A percentile compares a stretch with the other conserved stretches of the same genome.
These are phyloP conservation scores for Pterophyllum scalare DNA, from an alignment of 2,113 vertebrate species.

Conservation along the genomic window DNA sequence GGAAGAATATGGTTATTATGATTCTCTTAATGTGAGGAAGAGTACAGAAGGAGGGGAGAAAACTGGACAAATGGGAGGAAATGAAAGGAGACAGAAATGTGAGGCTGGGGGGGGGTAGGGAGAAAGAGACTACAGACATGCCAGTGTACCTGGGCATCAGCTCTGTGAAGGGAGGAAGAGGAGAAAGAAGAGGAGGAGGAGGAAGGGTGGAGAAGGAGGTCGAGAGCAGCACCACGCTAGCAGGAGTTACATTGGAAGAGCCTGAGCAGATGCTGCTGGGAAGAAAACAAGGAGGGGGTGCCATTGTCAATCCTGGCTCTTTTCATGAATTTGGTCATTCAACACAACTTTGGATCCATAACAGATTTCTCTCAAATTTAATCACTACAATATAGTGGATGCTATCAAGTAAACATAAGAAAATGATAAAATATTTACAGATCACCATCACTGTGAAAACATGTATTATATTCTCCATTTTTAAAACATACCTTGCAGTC, in stretches of 20 bases:
- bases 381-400: neutral
- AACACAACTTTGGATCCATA: conserved; percentile 36
- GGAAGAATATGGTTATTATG: conserved; percentile 8
- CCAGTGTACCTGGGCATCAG: conserved; percentile 79
- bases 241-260: conserved; percentile 78
- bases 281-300: conserved; percentile 50
- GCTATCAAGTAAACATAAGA: conserved; percentile 8
- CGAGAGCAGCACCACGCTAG: conserved; percentile 81
- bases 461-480: neutral
- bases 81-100: neutral
- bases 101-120: neutral
- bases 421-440: neutral
- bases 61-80: neutral
- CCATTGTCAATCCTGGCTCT: conserved; percentile 44
- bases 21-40: conserved; percentile 2
- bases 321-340: conserved; percentile 32
- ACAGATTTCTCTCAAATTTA: conserved; percentile 10
- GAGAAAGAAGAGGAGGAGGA: conserved; percentile 77
- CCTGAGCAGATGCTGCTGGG: conserved; percentile 76
- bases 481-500: conserved; percentile 2
- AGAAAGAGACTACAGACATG: conserved; percentile 57
- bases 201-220: conserved; percentile 81
- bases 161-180: conserved; percentile 79
- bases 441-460: neutral
- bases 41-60: neutral